Base-by-base conservation (phyloP, 2,888 invertebrate genomes). In the Eudasyphora cyanicolor region DNA sequence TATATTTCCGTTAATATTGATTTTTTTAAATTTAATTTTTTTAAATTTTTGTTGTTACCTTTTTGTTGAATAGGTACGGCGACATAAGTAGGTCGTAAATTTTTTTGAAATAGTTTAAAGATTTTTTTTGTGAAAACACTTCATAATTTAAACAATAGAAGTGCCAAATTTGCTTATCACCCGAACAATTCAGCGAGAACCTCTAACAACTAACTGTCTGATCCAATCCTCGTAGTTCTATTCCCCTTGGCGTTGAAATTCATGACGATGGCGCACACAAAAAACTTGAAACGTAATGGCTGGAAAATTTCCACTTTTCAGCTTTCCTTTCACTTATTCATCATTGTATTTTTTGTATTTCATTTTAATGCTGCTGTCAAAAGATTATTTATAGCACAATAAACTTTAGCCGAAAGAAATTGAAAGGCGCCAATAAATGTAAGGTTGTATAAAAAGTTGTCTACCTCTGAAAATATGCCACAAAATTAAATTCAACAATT, bases 381-480 rank as follows among this genome's bases (percentile, higher is more conserved):
- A 27, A 57, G 57, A 57, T 57, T 57, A 57, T 57, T 57, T 57
- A 57, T 57, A 8, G 57, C 57, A 24, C 12, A 57, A 57, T 57
- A 57, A 57, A 57, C 57, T 57, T 57, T 27, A 57, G 4, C 14
- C 27, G 27, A 17, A 10, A 27, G 57, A 57, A 10, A 57, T 57
- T 57, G 24, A 27, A 27, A 14, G 27, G 1, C 14, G 14, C 57
- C 57, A 57, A 57, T 57, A 57, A 57, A 12, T 57, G 27, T 14
- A 57, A 51, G 8, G 54, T 54, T 54, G 8, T 27, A 27, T 19
- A 27, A 57, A 4, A 57, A 27, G 27, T 45, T n/a, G 14, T 45
- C n/a, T 45, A 45, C 45, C 45, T 45, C 14, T n/a, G 2, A n/a
- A 45, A 45, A 12, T 38, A 38, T 38, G 38, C 38, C 8, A 32